phyloP scores from a whole-genome alignment of 2,888 invertebrate species.

The Caenorhabditis sp. region DNA sequence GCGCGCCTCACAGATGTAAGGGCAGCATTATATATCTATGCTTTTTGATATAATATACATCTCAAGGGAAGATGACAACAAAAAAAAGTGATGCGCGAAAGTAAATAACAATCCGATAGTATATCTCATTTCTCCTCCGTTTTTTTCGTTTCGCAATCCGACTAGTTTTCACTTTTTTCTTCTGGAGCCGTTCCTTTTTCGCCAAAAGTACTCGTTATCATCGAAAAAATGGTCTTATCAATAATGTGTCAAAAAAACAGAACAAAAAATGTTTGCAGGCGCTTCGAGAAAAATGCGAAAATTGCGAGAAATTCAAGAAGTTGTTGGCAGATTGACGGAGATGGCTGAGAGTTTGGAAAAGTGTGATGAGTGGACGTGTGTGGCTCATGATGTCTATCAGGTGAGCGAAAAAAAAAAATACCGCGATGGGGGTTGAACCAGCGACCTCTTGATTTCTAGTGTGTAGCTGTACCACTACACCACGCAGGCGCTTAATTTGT shows the following conservation, averaged over 20 bases:
- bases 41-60: no score
- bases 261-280: not conserved
- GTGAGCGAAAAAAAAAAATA: not conserved
- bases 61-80: not conserved
- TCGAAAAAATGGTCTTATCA: not conserved
- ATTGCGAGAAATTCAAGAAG: not conserved
- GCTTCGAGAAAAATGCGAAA: not conserved
- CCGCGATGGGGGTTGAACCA: no score
- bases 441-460: no score
- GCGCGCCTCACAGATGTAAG: no score
- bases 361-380: conserved; percentile 37
- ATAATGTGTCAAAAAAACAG: not conserved
- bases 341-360: conserved; percentile 30
- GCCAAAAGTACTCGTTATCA: no score
- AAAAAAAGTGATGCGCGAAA: not conserved
- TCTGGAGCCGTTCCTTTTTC: no score
- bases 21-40: no score
- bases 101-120: not conserved
- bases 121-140: not conserved
- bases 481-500: no score
- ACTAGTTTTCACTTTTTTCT: no score
- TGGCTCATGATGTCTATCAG: conserved; percentile 29
- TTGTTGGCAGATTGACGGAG: conserved; percentile 6
- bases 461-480: no score
- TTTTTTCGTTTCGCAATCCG: not conserved